Evolutionary conservation across 2,888 invertebrate genomes (phyloP), one percentile per base, ranked within the genome.

Genomic region (Bimastos eiseni): DNA sequence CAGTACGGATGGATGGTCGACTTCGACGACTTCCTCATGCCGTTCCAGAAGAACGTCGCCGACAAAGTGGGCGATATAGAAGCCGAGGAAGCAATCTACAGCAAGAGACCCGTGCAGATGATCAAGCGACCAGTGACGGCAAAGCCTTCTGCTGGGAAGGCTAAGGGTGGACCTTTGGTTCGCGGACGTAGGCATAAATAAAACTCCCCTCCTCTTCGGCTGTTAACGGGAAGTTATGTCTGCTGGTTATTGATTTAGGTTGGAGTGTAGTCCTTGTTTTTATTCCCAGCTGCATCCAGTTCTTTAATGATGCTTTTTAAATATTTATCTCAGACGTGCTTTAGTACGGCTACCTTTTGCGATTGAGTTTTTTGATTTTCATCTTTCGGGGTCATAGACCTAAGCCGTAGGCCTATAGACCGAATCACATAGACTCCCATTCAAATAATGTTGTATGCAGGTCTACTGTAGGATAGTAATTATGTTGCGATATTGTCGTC

Each of bases 1-100:
- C 93, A 94, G 36, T 95, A 94, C 92, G 94, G 94, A 33, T 95
- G 95, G 95, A 94, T 95, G 90, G 94, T 95, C 34, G 95, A 95
- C 93, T 95, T 95, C 91, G 91, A 91, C 30, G 95, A 95, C 92
- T 95, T 94, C 92, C 93, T 94, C 91, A 95, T 94, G 94, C 95
- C 95, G 8, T 95, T 95, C 92, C 93, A 94, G 86, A 93, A 94
- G 91, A 95, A 95, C 92, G 92, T 95, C 11, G 91, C 89, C 38
- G 88, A 90, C 15, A 91, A 91, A 38, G 83, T 89, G 15, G 89
- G 84, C 30, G 89, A 33, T 41, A 90, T 91, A 34, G 49, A 70
- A 37, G n/a, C 70, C 44, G 55, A 83, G 44, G 36, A 89, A 0
- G 86, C 83, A 4, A 38, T 83, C 6, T 83, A 84, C 90, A 36